Evolutionary conservation across 2,797 vertebrate species (phyloP), one percentile per base, ranked within the genome.

Genomic region (Tapirus indicus): DNA sequence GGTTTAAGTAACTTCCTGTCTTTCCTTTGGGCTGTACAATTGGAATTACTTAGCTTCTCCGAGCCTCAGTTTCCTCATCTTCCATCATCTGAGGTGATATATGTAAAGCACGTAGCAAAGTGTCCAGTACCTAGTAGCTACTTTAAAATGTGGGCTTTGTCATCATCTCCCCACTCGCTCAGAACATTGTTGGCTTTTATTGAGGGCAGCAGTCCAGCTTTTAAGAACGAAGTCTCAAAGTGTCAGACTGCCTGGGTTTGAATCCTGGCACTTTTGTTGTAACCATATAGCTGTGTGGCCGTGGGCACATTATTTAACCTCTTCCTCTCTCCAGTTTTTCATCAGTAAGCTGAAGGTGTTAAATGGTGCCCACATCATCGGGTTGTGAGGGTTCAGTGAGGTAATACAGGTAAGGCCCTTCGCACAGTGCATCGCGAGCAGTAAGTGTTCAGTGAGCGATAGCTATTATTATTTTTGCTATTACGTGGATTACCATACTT

Each of bases 41-140:
- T 84, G 44, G 68, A 56, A 44, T n/a, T 54, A 20, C 52, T 72
- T 71, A 74, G 75, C 35, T 82, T 90, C 74, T 83, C 60, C 66
- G 56, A 13, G 54, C 35, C 54, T 52, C 62, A 25, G 29, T 79
- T 94, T 88, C 29, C 77, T 74, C 11, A 4, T 90, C 32, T 35
- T 72, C 18, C 5, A 0, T 74, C 18, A 1, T 88, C 35, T 38
- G 38, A 86, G 54, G 18, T 29, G 7, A 12, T 4, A 8, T n/a
- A 1, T 23, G 29, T 49, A 12, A 56, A 82, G 29, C 54, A 20
- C 49, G 1, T 80, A 27, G 91, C 44, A 5, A 7, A 41, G 21
- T 20, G 58, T 41, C 41, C 49, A 16, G 11, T 41, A 9, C 16
- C 0, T 8, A 13, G 44, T 9, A 54, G 56, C 69, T 77, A 14